A percentile compares a stretch with the other conserved stretches of the same genome.
phyloP scores from a whole-genome alignment of 2,113 vertebrate species.

The Rhineura floridana region DNA sequence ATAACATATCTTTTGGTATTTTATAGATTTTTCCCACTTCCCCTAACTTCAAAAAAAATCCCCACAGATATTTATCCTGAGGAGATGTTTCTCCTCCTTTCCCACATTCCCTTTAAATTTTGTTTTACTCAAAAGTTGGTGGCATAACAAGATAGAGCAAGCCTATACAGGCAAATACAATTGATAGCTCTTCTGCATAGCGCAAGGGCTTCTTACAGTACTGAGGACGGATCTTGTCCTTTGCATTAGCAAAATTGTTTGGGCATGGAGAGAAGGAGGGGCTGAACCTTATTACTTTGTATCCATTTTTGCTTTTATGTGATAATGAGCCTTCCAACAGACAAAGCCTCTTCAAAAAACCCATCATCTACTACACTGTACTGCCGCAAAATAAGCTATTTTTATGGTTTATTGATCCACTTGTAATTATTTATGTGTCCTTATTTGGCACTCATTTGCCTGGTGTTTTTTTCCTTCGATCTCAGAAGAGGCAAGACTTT shows the following conservation, averaged over 20 bases:
- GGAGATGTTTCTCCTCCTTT: background rate
- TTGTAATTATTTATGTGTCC: constrained; percentile 41
- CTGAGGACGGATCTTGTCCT: background rate
- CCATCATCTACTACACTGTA: background rate
- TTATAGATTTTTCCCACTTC: background rate
- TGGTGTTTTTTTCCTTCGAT: background rate
- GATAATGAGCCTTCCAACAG: constrained; percentile 20
- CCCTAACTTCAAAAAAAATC: background rate
- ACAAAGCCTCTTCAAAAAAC: constrained; percentile 15
- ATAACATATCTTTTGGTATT: background rate
- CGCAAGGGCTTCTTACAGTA: too few relatives aligned
- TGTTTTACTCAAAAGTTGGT: background rate
- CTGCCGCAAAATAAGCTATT: constrained; percentile 30
- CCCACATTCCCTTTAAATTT: background rate
- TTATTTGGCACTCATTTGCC: constrained; percentile 3
- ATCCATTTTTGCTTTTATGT: background rate
- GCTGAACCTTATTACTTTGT: background rate
- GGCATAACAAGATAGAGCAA: background rate
- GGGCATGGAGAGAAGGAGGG: background rate
- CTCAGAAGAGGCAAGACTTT: background rate
- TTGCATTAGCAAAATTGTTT: background rate
- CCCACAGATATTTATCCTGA: background rate
- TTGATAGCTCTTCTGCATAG: background rate
- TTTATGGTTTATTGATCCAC: constrained; percentile 44
- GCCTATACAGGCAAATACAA: background rate